Evolutionary conservation across 2,113 vertebrate species (phyloP).

Genomic region (Amazona guildingii): DNA sequence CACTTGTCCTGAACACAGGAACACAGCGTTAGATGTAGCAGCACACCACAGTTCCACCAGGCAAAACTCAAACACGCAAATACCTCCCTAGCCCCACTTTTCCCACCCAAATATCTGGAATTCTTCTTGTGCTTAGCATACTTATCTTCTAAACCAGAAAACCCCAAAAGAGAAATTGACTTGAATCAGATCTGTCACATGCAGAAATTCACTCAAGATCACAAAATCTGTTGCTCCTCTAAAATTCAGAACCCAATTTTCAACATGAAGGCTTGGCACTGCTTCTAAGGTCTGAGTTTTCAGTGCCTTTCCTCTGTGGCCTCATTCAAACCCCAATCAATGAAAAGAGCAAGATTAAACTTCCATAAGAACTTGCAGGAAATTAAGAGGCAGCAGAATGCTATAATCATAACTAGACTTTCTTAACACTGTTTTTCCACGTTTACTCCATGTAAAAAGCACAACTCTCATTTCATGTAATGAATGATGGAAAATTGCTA

Average conservation of each 20-base stretch:
- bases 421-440: background rate
- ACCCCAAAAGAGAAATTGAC: background rate
- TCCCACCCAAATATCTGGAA: background rate
- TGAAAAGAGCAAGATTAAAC: background rate
- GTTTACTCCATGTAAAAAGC: background rate
- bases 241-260: background rate
- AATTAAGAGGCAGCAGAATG: background rate
- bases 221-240: background rate
- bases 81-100: background rate
- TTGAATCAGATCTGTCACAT: background rate
- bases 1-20: background rate
- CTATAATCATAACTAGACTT: background rate
- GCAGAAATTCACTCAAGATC: background rate
- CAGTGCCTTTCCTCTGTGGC: background rate
- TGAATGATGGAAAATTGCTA: background rate
- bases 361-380: background rate
- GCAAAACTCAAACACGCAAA: background rate
- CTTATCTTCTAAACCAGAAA: background rate
- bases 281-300: background rate
- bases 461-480: background rate
- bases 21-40: accelerated
- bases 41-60: background rate
- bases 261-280: background rate
- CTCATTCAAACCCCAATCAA: background rate
- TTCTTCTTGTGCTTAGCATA: background rate